phyloP scores from a whole-genome alignment of 2,888 invertebrate genomes.

The Torymus aiolomorphi region DNA sequence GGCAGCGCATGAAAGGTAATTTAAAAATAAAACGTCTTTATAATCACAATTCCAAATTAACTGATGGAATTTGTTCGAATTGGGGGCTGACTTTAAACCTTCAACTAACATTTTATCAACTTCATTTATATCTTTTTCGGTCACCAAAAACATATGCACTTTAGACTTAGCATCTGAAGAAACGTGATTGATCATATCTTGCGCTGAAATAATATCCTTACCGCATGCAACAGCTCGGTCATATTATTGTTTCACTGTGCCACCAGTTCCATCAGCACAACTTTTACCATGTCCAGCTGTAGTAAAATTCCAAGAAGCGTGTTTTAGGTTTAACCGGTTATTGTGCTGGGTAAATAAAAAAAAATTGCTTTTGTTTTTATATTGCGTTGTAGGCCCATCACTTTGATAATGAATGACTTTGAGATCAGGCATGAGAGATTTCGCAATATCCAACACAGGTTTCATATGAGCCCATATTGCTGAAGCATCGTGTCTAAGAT shows the following conservation, averaged over 20 bases:
- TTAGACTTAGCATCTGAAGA: not conserved
- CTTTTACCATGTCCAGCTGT: conserved; percentile 15
- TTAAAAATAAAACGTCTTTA: conserved; percentile 35
- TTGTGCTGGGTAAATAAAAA: not conserved
- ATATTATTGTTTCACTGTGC: not conserved
- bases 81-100: conserved; percentile 27
- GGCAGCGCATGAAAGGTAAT: conserved; percentile 45
- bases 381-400: conserved; percentile 48
- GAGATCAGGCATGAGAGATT: conserved; percentile 21
- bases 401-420: conserved; percentile 44
- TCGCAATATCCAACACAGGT: not conserved
- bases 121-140: conserved; percentile 13
- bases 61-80: conserved; percentile 39
- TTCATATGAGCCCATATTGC: conserved; percentile 12
- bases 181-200: not conserved
- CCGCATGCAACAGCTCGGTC: conserved; percentile 3
- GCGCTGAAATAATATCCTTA: conserved; percentile 1
- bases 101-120: conserved; percentile 23
- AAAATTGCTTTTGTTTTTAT: conserved; percentile 39
- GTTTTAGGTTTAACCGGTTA: conserved; percentile 2
- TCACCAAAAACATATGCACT: conserved; percentile 15
- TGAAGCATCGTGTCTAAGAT: conserved; percentile 38
- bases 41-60: conserved; percentile 19
- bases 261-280: not conserved
- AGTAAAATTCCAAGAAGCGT: conserved; percentile 6